Percentiles rank a stretch among this genome's conserved stretches.
Evolutionary conservation across 2,113 vertebrate species (phyloP).

Genomic region (Monarcha castaneiventris): DNA sequence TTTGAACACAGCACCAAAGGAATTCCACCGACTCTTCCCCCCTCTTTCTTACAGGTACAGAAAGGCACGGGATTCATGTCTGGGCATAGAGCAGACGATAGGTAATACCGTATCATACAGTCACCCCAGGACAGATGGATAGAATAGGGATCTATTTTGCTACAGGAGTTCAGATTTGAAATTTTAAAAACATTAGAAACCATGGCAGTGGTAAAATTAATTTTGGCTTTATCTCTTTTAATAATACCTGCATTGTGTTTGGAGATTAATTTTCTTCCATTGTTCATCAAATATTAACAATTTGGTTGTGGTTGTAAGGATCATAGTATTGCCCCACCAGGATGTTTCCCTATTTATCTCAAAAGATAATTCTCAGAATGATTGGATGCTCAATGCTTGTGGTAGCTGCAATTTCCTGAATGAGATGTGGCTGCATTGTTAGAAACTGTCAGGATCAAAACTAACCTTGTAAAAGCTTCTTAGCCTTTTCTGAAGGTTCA

Average conservation of each 20-base stretch:
- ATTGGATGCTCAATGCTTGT: neutral
- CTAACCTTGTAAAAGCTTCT: slow-evolving; percentile 15
- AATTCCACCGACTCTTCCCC: too few relatives aligned
- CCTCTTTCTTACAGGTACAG: too few relatives aligned
- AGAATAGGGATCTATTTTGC: neutral
- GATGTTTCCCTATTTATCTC: neutral
- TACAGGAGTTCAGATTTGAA: neutral
- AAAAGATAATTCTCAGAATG: neutral
- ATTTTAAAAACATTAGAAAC: neutral
- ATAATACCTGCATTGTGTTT: neutral
- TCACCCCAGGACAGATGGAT: too few relatives aligned
- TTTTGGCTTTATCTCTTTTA: neutral
- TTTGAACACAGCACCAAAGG: too few relatives aligned
- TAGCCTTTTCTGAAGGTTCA: neutral
- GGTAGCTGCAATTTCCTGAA: slow-evolving; percentile 28
- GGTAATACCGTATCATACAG: too few relatives aligned
- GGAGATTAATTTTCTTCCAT: neutral
- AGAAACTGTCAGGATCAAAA: neutral
- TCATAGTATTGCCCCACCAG: neutral
- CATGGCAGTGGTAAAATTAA: neutral
- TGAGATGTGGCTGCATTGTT: neutral
- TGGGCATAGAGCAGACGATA: too few relatives aligned
- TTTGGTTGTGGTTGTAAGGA: neutral
- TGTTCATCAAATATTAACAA: neutral
- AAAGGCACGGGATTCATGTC: too few relatives aligned